Evolutionary conservation across 1,140 invertebrate species (phyloP).

Genomic region (Drosophila orosa): DNA sequence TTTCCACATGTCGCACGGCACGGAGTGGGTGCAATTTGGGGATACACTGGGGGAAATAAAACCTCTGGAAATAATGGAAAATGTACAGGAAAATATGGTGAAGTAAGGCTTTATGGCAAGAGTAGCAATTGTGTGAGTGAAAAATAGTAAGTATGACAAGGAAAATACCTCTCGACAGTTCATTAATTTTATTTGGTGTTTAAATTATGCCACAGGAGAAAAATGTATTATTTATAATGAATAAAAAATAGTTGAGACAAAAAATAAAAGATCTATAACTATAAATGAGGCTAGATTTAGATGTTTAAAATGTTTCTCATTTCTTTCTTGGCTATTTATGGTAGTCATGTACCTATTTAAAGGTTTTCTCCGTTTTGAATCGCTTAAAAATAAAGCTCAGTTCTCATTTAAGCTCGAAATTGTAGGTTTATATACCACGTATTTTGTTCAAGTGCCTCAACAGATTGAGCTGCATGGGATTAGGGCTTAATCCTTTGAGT

Average conservation of each 20-base stretch:
- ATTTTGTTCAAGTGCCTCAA: not conserved
- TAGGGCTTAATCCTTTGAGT: constrained; percentile 53
- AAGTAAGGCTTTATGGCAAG: too few species aligned
- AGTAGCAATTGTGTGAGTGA: not conserved
- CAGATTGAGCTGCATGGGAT: constrained; percentile 26
- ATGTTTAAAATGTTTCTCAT: not conserved
- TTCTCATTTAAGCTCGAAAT: not conserved
- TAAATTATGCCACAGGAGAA: too few species aligned
- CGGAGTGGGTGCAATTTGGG: constrained; percentile 8
- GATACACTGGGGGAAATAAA: constrained; percentile 7
- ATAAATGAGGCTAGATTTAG: too few species aligned
- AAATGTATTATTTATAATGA: too few species aligned
- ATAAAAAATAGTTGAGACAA: too few species aligned
- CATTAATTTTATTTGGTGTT: too few species aligned
- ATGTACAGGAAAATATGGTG: not conserved
- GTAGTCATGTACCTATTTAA: not conserved
- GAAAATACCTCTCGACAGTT: too few species aligned
- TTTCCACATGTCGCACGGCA: constrained; percentile 29
- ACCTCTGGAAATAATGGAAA: not conserved
- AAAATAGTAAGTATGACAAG: too few species aligned
- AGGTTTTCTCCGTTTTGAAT: not conserved
- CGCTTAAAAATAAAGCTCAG: not conserved
- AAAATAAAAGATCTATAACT: too few species aligned
- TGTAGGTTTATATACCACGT: not conserved
- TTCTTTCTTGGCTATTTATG: not conserved